A percentile compares a stretch with the other conserved stretches of the same genome.
Evolutionary conservation across 2,797 vertebrate genomes (phyloP).

Genomic region (Rousettus madagascariensis): DNA sequence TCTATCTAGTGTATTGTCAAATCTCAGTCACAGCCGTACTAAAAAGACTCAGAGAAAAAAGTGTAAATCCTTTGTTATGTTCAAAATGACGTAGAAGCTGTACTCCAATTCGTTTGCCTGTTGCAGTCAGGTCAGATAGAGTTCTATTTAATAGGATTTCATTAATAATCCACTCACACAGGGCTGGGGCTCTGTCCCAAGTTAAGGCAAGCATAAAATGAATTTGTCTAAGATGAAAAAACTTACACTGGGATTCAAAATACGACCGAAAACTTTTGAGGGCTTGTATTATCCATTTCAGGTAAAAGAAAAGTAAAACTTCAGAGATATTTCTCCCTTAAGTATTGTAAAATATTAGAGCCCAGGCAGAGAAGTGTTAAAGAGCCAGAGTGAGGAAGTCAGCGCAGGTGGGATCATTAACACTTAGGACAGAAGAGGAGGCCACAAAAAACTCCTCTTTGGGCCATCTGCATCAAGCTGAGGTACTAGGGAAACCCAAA

Average conservation of each 20-base stretch:
- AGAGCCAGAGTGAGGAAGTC: not conserved
- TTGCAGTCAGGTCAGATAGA: not conserved
- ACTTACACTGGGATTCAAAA: not conserved
- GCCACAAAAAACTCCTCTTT: not conserved
- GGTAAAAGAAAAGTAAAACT: conserved; percentile 1
- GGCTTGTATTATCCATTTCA: not conserved
- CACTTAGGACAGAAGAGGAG: not conserved
- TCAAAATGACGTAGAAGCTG: not conserved
- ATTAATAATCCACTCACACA: not conserved
- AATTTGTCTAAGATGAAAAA: not conserved
- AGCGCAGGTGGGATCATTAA: not conserved
- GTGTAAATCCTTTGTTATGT: not conserved
- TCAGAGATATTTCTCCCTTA: not conserved
- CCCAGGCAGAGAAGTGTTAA: not conserved
- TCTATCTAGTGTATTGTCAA: not conserved
- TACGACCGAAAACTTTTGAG: not conserved
- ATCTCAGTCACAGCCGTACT: not conserved
- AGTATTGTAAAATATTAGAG: not conserved
- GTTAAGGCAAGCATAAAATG: not conserved
- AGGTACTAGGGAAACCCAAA: not conserved
- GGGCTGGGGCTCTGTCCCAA: not conserved
- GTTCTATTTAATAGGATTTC: not conserved
- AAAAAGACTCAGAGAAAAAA: not conserved
- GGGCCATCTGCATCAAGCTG: not conserved
- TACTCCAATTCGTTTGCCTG: not conserved